Conservation (phyloP, 2,113 vertebrate genomes). For the Willisornis vidua region DNA sequence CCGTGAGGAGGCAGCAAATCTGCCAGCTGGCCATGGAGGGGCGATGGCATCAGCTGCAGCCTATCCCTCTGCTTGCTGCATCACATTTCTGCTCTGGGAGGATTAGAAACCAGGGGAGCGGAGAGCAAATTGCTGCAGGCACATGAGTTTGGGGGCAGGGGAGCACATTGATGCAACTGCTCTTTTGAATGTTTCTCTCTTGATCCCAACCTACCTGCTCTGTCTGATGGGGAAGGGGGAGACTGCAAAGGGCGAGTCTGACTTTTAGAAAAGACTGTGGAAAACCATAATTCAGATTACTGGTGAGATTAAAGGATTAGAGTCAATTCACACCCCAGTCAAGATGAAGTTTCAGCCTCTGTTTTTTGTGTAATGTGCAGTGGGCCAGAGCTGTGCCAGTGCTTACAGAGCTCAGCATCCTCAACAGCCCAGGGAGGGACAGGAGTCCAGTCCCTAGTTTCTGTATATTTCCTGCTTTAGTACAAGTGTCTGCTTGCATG, state of each 20-base stretch:
- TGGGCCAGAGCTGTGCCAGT: not conserved
- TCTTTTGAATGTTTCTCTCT: not conserved
- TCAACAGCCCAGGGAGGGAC: fast-evolving
- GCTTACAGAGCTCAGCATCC: not conserved
- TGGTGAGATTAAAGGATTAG: slow-evolving; percentile 35
- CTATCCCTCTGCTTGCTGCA: not conserved
- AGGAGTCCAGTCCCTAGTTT: not conserved
- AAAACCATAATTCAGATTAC: not conserved
- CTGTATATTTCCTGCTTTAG: not conserved
- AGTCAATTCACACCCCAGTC: not conserved
- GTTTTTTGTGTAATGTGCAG: not conserved
- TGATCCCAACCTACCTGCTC: not conserved
- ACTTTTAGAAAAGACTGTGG: not conserved
- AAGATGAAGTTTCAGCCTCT: slow-evolving; percentile 25
- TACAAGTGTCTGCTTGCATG: not conserved
- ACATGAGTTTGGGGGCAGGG: not conserved
- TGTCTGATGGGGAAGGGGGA: fast-evolving
- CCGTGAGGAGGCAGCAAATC: slow-evolving; percentile 31
- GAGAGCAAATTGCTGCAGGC: slow-evolving; percentile 10
- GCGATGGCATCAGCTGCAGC: slow-evolving; percentile 32
- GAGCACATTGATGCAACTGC: fast-evolving
- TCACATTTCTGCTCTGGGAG: slow-evolving; percentile 30
- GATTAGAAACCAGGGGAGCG: slow-evolving; percentile 23
- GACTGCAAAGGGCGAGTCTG: not conserved
- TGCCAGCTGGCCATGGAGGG: slow-evolving; percentile 41